These are phyloP conservation scores for Poecile montanus DNA, from an alignment of 2,797 vertebrate genomes.

Conservation along the genomic window DNA sequence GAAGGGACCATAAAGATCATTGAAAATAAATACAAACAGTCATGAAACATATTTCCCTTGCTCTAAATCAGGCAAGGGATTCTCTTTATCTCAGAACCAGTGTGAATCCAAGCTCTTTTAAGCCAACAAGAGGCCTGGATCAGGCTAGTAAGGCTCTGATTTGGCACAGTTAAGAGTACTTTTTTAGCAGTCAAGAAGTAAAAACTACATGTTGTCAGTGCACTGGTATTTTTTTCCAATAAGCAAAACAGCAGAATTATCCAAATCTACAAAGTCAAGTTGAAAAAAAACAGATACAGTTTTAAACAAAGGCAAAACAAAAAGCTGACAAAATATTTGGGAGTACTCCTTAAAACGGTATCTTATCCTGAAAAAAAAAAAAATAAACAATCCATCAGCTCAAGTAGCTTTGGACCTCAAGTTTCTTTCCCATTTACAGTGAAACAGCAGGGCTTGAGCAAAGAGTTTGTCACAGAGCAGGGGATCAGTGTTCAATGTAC, in stretches of 20 bases:
- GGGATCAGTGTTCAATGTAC: accelerated
- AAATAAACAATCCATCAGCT: neutral
- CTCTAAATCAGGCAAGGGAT: neutral
- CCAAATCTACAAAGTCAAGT: neutral
- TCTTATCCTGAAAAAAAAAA: neutral
- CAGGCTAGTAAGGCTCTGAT: neutral
- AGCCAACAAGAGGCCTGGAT: neutral
- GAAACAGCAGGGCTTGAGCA: neutral
- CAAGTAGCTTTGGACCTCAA: neutral
- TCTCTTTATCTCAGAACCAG: accelerated
- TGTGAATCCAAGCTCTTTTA: neutral
- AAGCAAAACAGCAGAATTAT: neutral
- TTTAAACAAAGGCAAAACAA: neutral
- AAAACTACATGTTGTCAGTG: neutral
- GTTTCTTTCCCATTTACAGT: neutral
- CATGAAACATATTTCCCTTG: neutral
- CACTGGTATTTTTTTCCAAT: neutral
- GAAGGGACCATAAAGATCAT: neutral
- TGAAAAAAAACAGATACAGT: neutral
- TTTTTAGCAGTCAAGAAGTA: neutral
- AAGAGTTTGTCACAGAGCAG: neutral
- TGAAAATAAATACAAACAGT: neutral
- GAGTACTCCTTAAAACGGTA: neutral
- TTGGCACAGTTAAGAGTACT: neutral
- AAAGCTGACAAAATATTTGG: neutral